A percentile compares a stretch with the other conserved stretches of the same genome.
Conservation (phyloP, 1,140 invertebrate species). For the Pseudomyrmex sp. region DNA sequence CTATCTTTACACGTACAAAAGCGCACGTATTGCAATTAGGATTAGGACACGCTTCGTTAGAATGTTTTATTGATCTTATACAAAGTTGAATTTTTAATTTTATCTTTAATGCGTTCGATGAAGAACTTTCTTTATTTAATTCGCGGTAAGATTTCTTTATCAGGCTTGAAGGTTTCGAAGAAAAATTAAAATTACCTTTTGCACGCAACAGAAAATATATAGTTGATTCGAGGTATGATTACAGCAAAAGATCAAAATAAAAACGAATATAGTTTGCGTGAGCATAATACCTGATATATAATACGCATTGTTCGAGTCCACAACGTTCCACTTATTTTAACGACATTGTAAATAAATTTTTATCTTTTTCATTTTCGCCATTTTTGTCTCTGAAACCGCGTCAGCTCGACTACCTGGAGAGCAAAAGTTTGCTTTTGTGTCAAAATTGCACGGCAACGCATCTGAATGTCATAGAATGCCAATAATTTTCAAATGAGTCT, state of each 20-base stretch:
- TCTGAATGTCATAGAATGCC: too few relatives aligned
- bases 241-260: background rate
- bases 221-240: slow-evolving; percentile 6
- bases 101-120: too few relatives aligned
- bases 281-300: slow-evolving; percentile 11
- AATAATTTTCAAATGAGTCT: too few relatives aligned
- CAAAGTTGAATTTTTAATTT: too few relatives aligned
- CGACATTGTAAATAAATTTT: slow-evolving; percentile 31
- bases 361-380: slow-evolving; percentile 10
- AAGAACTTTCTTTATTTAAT: too few relatives aligned
- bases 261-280: background rate
- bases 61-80: too few relatives aligned
- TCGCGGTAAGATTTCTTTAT: too few relatives aligned
- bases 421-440: background rate
- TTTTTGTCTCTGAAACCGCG: slow-evolving; percentile 3
- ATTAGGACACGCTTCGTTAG: too few relatives aligned
- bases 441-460: too few relatives aligned
- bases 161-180: too few relatives aligned
- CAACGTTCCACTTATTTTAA: slow-evolving; percentile 2
- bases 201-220: background rate
- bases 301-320: background rate
- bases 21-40: too few relatives aligned
- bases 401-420: background rate
- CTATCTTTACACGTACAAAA: background rate
- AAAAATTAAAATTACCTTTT: too few relatives aligned